These are phyloP conservation scores for Lymantria monacha DNA, from an alignment of 2,888 invertebrate genomes.

Conservation along the genomic window DNA sequence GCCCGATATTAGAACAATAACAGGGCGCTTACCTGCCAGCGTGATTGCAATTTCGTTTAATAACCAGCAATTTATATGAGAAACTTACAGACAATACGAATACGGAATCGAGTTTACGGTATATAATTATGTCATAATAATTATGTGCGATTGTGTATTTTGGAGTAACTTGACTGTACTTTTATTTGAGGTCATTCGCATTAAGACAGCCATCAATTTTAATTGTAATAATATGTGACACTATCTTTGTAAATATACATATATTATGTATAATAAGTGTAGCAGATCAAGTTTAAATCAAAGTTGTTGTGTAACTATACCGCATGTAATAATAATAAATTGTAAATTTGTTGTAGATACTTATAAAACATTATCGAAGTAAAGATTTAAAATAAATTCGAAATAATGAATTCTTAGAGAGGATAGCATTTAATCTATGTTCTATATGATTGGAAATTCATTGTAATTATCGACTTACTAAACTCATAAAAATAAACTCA, in stretches of 20 bases:
- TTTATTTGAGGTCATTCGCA: conserved; percentile 22
- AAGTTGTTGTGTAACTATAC: too few species aligned
- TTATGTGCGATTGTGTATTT: conserved; percentile 40
- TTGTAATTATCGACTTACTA: too few species aligned
- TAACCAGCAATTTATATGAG: conserved; percentile 66
- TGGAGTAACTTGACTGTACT: conserved; percentile 26
- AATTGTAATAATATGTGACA: background rate
- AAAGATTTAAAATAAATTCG: too few species aligned
- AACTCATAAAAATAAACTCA: too few species aligned
- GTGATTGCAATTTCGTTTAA: conserved; percentile 63
- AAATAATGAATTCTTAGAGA: too few species aligned
- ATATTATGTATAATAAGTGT: too few species aligned
- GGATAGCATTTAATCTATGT: too few species aligned
- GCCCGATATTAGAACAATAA: conserved; percentile 1
- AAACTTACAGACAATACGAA: conserved; percentile 64
- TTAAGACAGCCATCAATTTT: background rate
- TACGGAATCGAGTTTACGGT: conserved; percentile 68
- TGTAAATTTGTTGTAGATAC: too few species aligned
- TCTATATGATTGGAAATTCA: too few species aligned
- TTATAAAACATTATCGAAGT: too few species aligned
- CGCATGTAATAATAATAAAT: too few species aligned
- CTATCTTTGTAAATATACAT: background rate
- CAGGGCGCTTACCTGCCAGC: conserved; percentile 52
- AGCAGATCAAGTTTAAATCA: too few species aligned
- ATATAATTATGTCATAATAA: conserved; percentile 59